These are phyloP conservation scores for Orthosia incerta DNA, from an alignment of 2,888 invertebrate genomes.

Conservation along the genomic window DNA sequence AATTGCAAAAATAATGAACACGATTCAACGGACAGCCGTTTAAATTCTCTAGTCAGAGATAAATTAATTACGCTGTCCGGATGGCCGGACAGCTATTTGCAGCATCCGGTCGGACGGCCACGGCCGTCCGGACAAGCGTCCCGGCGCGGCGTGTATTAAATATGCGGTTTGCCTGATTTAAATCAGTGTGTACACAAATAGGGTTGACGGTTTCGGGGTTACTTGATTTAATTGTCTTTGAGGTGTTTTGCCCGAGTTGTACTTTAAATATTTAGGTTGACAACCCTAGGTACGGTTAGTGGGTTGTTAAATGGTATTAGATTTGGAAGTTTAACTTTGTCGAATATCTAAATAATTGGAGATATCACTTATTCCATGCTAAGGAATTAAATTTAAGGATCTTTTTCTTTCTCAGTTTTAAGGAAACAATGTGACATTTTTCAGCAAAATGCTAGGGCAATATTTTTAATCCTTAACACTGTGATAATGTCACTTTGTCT, in stretches of 20 bases:
- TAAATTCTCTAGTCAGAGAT: slow-evolving; percentile 46
- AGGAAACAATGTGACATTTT: too few species aligned
- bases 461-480: too few species aligned
- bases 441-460: too few species aligned
- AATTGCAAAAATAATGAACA: slow-evolving; percentile 54
- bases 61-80: slow-evolving; percentile 58
- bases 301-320: slow-evolving; percentile 3
- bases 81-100: slow-evolving; percentile 48
- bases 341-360: neutral
- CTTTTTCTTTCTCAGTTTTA: too few species aligned
- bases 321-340: slow-evolving; percentile 10
- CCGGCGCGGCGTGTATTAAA: slow-evolving; percentile 48
- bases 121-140: slow-evolving; percentile 7
- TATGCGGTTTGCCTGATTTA: slow-evolving; percentile 57
- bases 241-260: neutral
- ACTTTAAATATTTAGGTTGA: slow-evolving; percentile 26
- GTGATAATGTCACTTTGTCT: too few species aligned
- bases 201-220: slow-evolving; percentile 7
- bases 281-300: slow-evolving; percentile 3
- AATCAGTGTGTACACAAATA: slow-evolving; percentile 23
- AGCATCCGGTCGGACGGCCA: slow-evolving; percentile 18
- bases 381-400: neutral
- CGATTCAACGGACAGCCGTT: slow-evolving; percentile 23
- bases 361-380: neutral
- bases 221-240: slow-evolving; percentile 31